Evolutionary conservation across 2,797 vertebrate species (phyloP), one percentile per base, ranked within the genome.

Genomic region (Oreochromis mossambicus): DNA sequence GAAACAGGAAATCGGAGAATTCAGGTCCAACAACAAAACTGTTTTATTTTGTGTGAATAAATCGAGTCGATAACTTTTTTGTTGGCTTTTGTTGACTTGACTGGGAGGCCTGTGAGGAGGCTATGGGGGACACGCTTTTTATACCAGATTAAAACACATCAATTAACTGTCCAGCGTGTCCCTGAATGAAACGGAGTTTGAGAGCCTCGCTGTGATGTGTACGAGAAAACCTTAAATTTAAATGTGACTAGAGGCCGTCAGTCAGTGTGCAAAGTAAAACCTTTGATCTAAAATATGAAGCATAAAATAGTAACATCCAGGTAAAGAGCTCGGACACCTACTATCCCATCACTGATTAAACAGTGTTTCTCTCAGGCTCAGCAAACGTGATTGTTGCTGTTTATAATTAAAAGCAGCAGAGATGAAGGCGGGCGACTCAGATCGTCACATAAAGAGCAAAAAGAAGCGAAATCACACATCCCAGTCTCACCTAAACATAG

Each of bases 391-490:
- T 78, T 70, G 81, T 70, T 17, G 48, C 8, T 46, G n/a, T 84
- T 82, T 24, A 52, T 70, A 78, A 82, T 77, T 82, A 70, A 68
- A 83, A 79, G 43, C 21, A 82, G 61, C 78, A 63, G 36, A 70
- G 56, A 84, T 34, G 73, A 84, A 41, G 32, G 50, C 43, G 68
- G 81, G 80, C 24, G 26, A 78, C 9, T 80, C 46, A 48, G 34
- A 15, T 68, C 5, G 13, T 43, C 36, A 43, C 63, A 24, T 2
- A 41, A 24, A 41, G n/a, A 63, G 32, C 56, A 61, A 9, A 4
- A 86, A 54, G 26, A 83, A 32, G 26, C 6, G 38, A 21, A 54
- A 79, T 48, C 34, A 7, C 11, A 8, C 4, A n/a, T 78, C 19
- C 82, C 7, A 13, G 41, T 80, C 19, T 83, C 55, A 73, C 24